Conservation (phyloP, 1,140 invertebrate species). For the Zaprionus nigranus region DNA sequence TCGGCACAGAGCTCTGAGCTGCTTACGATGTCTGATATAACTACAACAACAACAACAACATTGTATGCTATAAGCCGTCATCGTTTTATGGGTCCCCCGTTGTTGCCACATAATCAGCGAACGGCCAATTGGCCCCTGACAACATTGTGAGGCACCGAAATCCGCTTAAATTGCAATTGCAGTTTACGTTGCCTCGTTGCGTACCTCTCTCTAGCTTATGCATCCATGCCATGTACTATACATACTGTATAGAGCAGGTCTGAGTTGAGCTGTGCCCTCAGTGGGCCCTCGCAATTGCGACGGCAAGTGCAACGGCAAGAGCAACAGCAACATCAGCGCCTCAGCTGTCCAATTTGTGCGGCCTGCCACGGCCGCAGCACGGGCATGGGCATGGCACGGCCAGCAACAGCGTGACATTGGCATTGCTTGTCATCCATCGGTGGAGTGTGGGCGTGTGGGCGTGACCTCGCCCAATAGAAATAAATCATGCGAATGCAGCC, state of each 20-base stretch:
- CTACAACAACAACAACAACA: background rate
- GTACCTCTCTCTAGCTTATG: background rate
- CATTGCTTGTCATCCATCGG: conserved; percentile 57
- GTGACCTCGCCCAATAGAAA: conserved; percentile 31
- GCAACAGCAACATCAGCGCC: conserved; percentile 4
- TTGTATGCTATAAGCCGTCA: background rate
- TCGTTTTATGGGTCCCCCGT: conserved; percentile 9
- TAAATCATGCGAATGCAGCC: conserved; percentile 66
- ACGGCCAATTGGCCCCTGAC: conserved; percentile 38
- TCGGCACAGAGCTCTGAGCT: background rate
- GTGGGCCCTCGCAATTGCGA: too few relatives aligned
- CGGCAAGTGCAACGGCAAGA: background rate
- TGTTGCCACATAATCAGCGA: conserved; percentile 28
- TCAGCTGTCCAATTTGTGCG: conserved; percentile 41
- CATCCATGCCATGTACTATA: background rate
- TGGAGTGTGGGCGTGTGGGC: background rate
- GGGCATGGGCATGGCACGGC: too few relatives aligned
- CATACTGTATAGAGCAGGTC: background rate
- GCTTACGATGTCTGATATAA: background rate
- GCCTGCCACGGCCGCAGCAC: conserved; percentile 14
- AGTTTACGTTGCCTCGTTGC: conserved; percentile 29
- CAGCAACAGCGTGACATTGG: conserved; percentile 62
- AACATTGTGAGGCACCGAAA: conserved; percentile 39
- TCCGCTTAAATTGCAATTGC: conserved; percentile 46
- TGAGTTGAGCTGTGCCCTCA: background rate